phyloP scores from a whole-genome alignment of 2,888 invertebrate species.

The Apodemia hepburni region DNA sequence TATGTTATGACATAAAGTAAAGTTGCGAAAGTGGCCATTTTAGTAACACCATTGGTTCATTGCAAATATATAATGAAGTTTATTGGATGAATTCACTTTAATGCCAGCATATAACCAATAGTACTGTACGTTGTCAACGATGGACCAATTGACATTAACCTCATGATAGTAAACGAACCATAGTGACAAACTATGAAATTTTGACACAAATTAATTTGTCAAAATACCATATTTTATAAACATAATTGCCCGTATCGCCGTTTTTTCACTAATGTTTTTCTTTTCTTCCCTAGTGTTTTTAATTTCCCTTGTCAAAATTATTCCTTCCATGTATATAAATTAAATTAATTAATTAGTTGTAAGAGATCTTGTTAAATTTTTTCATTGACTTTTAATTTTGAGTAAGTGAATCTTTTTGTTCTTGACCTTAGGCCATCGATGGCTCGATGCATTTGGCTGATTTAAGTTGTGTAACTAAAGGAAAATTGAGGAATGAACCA shows the following conservation, averaged over 20 bases:
- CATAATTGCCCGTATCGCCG: conserved; percentile 54
- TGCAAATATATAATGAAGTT: neutral
- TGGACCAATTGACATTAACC: neutral
- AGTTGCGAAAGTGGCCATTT: neutral
- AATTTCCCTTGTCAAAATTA: conserved; percentile 38
- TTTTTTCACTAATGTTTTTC: conserved; percentile 66
- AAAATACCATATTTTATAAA: conserved; percentile 64
- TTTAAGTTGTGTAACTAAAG: conserved; percentile 75
- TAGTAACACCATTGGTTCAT: neutral
- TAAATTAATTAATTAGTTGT: conserved; percentile 22
- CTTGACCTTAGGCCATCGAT: conserved; percentile 70
- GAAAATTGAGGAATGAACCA: conserved; percentile 53
- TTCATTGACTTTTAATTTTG: conserved; percentile 30
- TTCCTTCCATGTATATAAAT: conserved; percentile 23
- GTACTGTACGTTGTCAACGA: neutral
- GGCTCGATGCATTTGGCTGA: conserved; percentile 44
- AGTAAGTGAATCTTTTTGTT: conserved; percentile 55
- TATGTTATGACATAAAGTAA: too few species aligned
- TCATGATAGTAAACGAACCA: too few species aligned
- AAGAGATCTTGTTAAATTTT: conserved; percentile 19
- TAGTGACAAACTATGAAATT: conserved; percentile 35
- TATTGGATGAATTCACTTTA: neutral
- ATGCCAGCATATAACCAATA: neutral
- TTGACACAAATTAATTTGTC: conserved; percentile 62
- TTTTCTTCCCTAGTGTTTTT: conserved; percentile 52